Conservation (phyloP, 2,888 invertebrate species). For the Atethmia centrago region DNA sequence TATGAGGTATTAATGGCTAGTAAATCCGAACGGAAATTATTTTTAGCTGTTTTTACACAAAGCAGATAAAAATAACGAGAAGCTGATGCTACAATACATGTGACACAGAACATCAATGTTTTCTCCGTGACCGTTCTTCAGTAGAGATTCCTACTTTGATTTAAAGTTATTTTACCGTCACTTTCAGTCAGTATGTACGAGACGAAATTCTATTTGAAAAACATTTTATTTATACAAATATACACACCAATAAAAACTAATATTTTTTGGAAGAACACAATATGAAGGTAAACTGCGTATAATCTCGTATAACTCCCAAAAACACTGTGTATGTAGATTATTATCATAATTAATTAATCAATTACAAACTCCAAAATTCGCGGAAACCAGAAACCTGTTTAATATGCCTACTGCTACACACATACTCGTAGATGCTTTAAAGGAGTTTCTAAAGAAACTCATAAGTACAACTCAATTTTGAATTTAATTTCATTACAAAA, state of each 20-base stretch:
- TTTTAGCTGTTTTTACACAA: not conserved
- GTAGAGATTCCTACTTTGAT: not conserved
- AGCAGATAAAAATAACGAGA: conserved; percentile 2
- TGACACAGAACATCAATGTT: not conserved
- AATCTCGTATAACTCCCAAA: not conserved
- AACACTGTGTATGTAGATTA: not conserved
- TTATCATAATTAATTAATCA: conserved; percentile 14
- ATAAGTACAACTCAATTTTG: conserved; percentile 30
- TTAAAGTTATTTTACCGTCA: not conserved
- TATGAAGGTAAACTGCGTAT: not conserved
- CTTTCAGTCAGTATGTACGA: not conserved
- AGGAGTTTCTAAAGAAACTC: conserved; percentile 24
- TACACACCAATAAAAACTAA: not conserved
- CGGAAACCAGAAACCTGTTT: not conserved
- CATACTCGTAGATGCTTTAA: conserved; percentile 3
- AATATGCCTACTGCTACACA: not conserved
- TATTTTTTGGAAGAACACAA: not conserved
- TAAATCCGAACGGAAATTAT: conserved; percentile 4
- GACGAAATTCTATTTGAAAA: not conserved
- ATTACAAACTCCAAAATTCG: conserved; percentile 2
- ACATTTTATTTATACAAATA: not conserved
- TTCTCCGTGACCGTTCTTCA: not conserved
- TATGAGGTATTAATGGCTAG: conserved; percentile 15
- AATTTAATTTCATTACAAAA: conserved; percentile 47
- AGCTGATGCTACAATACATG: not conserved